Evolutionary conservation across 2,797 vertebrate species (phyloP), one percentile per base, ranked within the genome.

Genomic region (Siniperca scherzeri): DNA sequence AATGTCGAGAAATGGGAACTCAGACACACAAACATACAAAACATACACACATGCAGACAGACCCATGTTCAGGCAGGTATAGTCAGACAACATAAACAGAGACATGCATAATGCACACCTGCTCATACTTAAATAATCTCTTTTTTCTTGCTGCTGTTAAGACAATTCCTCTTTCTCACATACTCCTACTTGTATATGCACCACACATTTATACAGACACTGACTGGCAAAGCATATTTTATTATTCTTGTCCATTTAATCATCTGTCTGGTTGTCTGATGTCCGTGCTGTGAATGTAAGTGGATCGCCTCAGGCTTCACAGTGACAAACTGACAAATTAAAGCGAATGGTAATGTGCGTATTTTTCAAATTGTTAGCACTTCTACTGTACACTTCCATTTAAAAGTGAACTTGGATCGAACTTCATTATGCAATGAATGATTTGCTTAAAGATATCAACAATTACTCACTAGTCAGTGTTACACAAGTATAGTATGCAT

Each of bases 101-200:
- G 38, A 22, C 68, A 46, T 84, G 56, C 38, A 44, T 75, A 66
- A 71, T 84, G 30, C 64, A 72, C 7, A 66, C 55, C 22, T 66
- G 16, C 42, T 65, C 57, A 82, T 30, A 60, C 40, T 48, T 59
- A 36, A 50, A 38, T 70, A 59, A 57, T 52, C 17, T 1, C 5
- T 52, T 36, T 56, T 1, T 21, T 33, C 25, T 50, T 60, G 59
- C 57, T 61, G 30, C 56, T 65, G 7, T 65, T 48, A 21, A 60
- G 59, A 33, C 9, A 17, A 3, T 30, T 69, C 27, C 7, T 36
- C 11, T 77, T 44, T 48, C 38, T 65, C 53, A 52, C 36, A 22
- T 21, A 55, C 17, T 36, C 21, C 16, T 60, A 1, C 52, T 75
- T 61, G 30, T 52, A 8, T 38, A 33, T 67, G 38, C 17, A 60